Base-by-base conservation (phyloP, 2,888 invertebrate genomes). In the Neelides folsomi region DNA sequence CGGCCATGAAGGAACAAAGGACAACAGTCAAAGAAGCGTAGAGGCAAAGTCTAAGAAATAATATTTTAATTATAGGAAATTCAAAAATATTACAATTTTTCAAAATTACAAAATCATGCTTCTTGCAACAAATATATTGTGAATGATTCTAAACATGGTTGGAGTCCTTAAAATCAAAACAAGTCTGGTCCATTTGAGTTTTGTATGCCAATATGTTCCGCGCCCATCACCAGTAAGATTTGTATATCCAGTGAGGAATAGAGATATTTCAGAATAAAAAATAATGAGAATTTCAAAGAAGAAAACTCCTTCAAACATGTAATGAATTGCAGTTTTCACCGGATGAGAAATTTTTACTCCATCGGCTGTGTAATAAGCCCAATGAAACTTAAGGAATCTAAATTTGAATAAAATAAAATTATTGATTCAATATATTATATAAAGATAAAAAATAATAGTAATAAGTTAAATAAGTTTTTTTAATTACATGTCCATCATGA, bases 371-470 rank as follows among this genome's bases (percentile, higher is more conserved):
- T 58, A 63, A 47, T 60, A 63, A 16, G 45, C 46, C 60, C 61
- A 63, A 18, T 63, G 63, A 35, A 62, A 20, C 38, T 59, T 58
- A 1, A 63, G 16, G 38, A 62, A 63, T 9, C 62, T n/a, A n/a
- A n/a, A n/a, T n/a, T n/a, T 62, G 13, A n/a, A n/a, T 4, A 47
- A 19, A 46, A 37, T 18, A 18, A 51, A 47, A 34, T 16, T 20
- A 5, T 36, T n/a, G n/a, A n/a, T n/a, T n/a, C n/a, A n/a, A n/a
- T n/a, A n/a, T n/a, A n/a, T n/a, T n/a, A n/a, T n/a, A n/a, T n/a
- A n/a, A n/a, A n/a, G n/a, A n/a, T n/a, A n/a, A n/a, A n/a, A n/a
- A n/a, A n/a, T n/a, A n/a, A n/a, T n/a, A n/a, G n/a, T n/a, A n/a
- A n/a, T n/a, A n/a, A n/a, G n/a, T n/a, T n/a, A n/a, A n/a, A n/a